Evolutionary conservation across 2,888 invertebrate genomes (phyloP).

Genomic region (Dermolepida albohirtum): DNA sequence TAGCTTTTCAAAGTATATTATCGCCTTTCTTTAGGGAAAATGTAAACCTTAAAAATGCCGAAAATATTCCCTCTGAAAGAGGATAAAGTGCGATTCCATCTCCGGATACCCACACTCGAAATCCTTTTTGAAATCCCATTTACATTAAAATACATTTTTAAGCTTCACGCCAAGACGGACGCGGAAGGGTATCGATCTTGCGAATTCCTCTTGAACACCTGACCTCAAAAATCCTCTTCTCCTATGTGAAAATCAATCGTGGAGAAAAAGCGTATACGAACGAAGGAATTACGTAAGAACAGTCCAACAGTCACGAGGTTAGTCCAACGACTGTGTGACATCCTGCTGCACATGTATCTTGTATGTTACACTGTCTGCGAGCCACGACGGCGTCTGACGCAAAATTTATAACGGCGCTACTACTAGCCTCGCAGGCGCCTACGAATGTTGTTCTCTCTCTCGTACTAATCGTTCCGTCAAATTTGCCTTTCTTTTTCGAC

Average conservation of each 20-base stretch:
- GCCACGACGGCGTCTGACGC: conserved; percentile 59
- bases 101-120: conserved; percentile 7
- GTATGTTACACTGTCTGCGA: conserved; percentile 60
- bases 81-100: conserved; percentile 30
- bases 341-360: conserved; percentile 49
- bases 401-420: conserved; percentile 61
- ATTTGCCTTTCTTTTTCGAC: conserved; percentile 20
- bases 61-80: conserved; percentile 20
- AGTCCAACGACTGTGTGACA: conserved; percentile 36
- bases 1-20: too few species aligned
- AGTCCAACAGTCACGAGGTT: conserved; percentile 24
- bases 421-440: conserved; percentile 60
- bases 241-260: conserved; percentile 32
- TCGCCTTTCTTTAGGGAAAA: not conserved
- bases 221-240: conserved; percentile 24
- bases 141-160: conserved; percentile 28
- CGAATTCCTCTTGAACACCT: conserved; percentile 29
- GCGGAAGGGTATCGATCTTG: conserved; percentile 22
- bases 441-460: conserved; percentile 46
- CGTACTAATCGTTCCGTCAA: not conserved
- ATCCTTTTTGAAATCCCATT: conserved; percentile 18
- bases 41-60: conserved; percentile 10
- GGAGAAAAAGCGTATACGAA: conserved; percentile 5
- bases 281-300: conserved; percentile 13
- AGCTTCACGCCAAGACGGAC: not conserved